phyloP scores from a whole-genome alignment of 2,888 invertebrate species.

The Chironomus tentans region DNA sequence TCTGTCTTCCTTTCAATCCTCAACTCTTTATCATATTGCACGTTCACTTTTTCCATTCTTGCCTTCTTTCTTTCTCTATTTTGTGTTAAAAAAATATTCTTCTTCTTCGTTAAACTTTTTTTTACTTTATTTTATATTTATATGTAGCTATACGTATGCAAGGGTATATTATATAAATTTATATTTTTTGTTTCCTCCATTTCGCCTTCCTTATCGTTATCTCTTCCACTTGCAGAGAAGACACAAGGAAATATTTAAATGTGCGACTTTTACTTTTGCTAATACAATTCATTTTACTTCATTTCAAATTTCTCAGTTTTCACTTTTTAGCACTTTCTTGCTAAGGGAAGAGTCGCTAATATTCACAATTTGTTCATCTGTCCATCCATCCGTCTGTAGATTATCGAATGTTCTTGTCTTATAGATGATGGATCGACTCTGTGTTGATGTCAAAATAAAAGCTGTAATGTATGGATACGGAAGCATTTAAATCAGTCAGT shows the following conservation, averaged over 20 bases:
- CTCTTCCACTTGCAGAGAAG: background rate
- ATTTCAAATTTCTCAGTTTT: background rate
- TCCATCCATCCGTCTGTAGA: too few relatives aligned
- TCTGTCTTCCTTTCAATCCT: constrained; percentile 1
- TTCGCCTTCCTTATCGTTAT: background rate
- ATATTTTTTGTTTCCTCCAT: background rate
- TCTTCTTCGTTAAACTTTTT: background rate
- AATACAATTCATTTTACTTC: background rate
- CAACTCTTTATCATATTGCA: constrained; percentile 4
- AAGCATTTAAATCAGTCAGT: too few relatives aligned
- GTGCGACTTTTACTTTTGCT: background rate
- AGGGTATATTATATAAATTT: background rate
- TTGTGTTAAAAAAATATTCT: background rate
- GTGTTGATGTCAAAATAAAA: too few relatives aligned
- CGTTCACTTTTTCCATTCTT: background rate
- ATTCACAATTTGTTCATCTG: too few relatives aligned
- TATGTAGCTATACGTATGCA: background rate
- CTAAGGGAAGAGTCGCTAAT: too few relatives aligned
- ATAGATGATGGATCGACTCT: too few relatives aligned
- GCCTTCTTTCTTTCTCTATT: background rate
- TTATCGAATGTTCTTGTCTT: too few relatives aligned
- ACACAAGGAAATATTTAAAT: background rate
- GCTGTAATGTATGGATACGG: too few relatives aligned
- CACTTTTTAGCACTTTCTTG: too few relatives aligned
- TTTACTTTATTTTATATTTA: too few relatives aligned